Base-by-base conservation (phyloP, 2,797 vertebrate species). In the Chelon auratus region DNA sequence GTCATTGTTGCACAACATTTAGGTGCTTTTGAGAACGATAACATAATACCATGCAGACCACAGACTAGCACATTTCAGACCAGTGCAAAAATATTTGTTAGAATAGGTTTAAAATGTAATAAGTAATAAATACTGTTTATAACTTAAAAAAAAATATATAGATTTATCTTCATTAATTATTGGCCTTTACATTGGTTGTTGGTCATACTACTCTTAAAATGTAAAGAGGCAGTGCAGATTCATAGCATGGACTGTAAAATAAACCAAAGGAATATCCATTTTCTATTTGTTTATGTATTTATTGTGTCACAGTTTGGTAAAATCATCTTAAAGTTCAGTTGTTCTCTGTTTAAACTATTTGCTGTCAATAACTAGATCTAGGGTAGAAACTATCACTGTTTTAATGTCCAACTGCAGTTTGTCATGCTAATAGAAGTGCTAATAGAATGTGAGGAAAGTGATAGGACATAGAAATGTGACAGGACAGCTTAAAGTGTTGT, bases 1-100 rank as follows among this genome's bases (percentile, higher is more conserved):
- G 55, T 81, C 73, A 79, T 5, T 1, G 3, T 70, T 72, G 33
- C 18, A 53, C 17, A 69, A 47, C 43, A 4, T 37, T 5, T 30
- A 20, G 5, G 1, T 39, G 5, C 2, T 54, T 39, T 48, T 52
- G 3, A 56, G 40, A 66, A 8, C 43, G 26, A 69, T 9, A 15
- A 56, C 18, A 68, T 5, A 26, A 51, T 2, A 55, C 9, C 24
- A 30, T 39, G 36, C 39, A 3, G 22, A 51, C 18, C 42, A 48
- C 0, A 63, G 22, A 0, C 17, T 9, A 42, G 13, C 13, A 43
- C 13, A 15, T 3, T 64, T 70, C 61, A 6, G 12, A 14, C 18
- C 4, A 4, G 40, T 30, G n/a, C 6, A 36, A n/a, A 47, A 20
- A 4, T 1, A 1, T 9, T 45, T n/a, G 3, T 50, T 50, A 13